Percentiles rank a stretch among this genome's conserved stretches.
These are phyloP conservation scores for Sarcophilus harrisii DNA, from an alignment of 2,797 vertebrate genomes.

Conservation along the genomic window DNA sequence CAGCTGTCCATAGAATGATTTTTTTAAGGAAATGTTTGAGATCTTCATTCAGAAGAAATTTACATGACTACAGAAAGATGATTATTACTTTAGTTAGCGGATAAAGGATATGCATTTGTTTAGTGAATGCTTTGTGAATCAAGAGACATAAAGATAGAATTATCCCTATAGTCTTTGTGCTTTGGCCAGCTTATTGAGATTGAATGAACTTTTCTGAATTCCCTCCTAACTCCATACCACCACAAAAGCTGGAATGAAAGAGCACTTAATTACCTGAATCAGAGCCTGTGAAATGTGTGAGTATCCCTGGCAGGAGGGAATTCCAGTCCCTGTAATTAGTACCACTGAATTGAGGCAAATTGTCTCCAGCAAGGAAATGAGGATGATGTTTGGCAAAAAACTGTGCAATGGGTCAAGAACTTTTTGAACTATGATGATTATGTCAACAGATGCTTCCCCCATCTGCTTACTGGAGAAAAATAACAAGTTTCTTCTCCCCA, in stretches of 20 bases:
- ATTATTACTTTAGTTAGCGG: constrained; percentile 67
- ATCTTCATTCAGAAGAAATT: constrained; percentile 53
- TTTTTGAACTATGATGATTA: constrained; percentile 76
- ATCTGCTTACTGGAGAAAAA: constrained; percentile 73
- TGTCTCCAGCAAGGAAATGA: constrained; percentile 65
- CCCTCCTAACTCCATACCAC: constrained; percentile 57
- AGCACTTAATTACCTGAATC: constrained; percentile 71
- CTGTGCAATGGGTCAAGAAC: constrained; percentile 72
- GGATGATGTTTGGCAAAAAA: constrained; percentile 71
- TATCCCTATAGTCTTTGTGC: constrained; percentile 55
- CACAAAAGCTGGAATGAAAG: constrained; percentile 73
- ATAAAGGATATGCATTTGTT: constrained; percentile 58
- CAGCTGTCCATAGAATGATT: constrained; percentile 59
- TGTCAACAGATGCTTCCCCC: constrained; percentile 74
- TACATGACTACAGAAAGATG: constrained; percentile 35
- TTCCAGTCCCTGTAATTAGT: constrained; percentile 57
- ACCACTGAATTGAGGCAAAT: constrained; percentile 68
- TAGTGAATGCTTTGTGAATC: constrained; percentile 61
- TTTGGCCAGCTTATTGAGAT: constrained; percentile 59
- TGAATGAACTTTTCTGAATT: constrained; percentile 71
- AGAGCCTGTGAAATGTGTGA: constrained; percentile 60
- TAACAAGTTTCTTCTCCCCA: constrained; percentile 53
- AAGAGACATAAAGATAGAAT: constrained; percentile 65
- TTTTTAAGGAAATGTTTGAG: constrained; percentile 18
- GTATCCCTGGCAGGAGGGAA: constrained; percentile 15